Base-by-base conservation (phyloP, 2,797 vertebrate genomes). In the Sebastes baramenuke region DNA sequence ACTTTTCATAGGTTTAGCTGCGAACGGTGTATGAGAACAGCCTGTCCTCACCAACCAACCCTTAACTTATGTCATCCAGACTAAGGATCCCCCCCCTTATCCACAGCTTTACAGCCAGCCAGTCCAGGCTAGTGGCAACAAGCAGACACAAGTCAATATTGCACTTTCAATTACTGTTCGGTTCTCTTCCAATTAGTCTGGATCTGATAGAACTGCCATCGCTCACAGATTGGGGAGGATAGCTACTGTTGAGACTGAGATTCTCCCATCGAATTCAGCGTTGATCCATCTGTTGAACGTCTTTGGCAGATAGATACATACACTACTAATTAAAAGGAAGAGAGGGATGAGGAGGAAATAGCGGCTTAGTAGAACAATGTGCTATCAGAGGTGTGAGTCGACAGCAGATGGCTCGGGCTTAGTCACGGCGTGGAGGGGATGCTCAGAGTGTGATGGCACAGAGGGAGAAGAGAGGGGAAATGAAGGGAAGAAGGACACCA, bases 391-490 rank as follows among this genome's bases (percentile, higher is more conserved):
- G 91, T 92, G 89, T 79, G 82, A 90, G 85, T 71, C 82, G 66
- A n/a, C 81, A 90, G 84, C 93, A 94, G 93, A 94, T 91, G 92
- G 92, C 79, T 20, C 13, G 65, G 77, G 74, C 75, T 84, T 75
- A 72, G 64, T 69, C 78, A 78, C 14, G 8, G 77, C 77, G 75
- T 6, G 68, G 10, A 55, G 36, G 69, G 81, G 75, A 82, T 80
- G 38, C 60, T 46, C 72, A 71, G 32, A 61, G 62, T 56, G 56
- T 29, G 81, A 74, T 8, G 49, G 56, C 64, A 55, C 69, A 42
- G 74, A 80, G 67, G 69, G 81, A 58, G 36, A 38, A n/a, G 22
- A 67, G 16, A 55, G 49, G 64, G 56, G 73, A 67, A 73, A 54
- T 18, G 34, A 68, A 72, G 66, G 36, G 60, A 3, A 71, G 67